Evolutionary conservation across 2,797 vertebrate species (phyloP).

Genomic region (Enteromius fasciolatus): DNA sequence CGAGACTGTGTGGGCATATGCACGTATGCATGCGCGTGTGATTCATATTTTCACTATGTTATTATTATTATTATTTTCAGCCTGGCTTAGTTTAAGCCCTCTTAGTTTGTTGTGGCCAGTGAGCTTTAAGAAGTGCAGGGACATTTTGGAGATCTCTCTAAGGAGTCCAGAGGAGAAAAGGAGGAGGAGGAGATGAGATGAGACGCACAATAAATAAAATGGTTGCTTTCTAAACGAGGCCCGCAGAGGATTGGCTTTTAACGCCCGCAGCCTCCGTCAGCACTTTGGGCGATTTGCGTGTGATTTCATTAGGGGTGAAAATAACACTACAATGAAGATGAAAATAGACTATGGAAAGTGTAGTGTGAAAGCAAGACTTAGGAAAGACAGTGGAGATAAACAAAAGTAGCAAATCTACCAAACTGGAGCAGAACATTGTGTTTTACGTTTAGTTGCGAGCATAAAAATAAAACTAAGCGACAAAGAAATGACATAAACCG

Average conservation of each 20-base stretch:
- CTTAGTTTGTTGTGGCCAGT: conserved; percentile 58
- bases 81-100: conserved; percentile 74
- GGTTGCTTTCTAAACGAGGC: conserved; percentile 76
- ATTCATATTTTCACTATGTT: conserved; percentile 35
- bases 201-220: conserved; percentile 73
- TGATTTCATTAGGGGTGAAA: conserved; percentile 80
- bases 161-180: conserved; percentile 58
- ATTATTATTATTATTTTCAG: conserved; percentile 60
- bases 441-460: conserved; percentile 4
- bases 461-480: conserved; percentile 4
- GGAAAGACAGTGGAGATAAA: conserved; percentile 35
- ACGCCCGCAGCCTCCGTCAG: conserved; percentile 77
- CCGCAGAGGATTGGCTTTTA: conserved; percentile 80
- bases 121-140: conserved; percentile 59
- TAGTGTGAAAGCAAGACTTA: conserved; percentile 46
- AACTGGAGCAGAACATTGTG: conserved; percentile 45
- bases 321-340: conserved; percentile 76
- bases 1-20: conserved; percentile 60
- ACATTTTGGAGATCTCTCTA: conserved; percentile 57
- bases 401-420: conserved; percentile 47
- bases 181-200: conserved; percentile 53
- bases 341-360: conserved; percentile 76
- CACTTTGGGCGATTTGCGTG: conserved; percentile 79
- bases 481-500: background rate
- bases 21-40: conserved; percentile 28